Percentiles rank a stretch among this genome's conserved stretches.
These are phyloP conservation scores for Rhinichthys klamathensis DNA, from an alignment of 2,113 vertebrate genomes.

Conservation along the genomic window DNA sequence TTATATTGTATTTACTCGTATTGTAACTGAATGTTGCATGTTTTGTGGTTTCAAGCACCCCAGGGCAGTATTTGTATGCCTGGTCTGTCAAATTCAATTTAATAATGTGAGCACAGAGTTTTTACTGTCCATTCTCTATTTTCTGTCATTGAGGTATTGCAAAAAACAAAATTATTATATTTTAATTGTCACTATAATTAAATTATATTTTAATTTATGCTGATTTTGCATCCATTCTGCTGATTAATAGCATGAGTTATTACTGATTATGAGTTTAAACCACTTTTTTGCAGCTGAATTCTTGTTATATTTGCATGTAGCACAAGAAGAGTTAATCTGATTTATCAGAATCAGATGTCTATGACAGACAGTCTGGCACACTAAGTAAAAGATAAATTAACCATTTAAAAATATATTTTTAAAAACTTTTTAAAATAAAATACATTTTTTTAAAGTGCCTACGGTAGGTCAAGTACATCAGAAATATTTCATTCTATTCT, in stretches of 20 bases:
- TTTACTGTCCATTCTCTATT: background rate
- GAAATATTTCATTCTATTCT: background rate
- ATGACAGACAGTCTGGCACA: background rate
- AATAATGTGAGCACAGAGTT: background rate
- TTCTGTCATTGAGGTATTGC: no score
- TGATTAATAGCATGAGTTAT: background rate
- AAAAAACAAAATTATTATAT: background rate
- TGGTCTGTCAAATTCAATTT: background rate
- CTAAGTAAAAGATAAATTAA: background rate
- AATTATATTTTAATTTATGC: no score
- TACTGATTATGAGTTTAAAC: background rate
- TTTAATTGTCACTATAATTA: background rate
- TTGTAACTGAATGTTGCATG: background rate
- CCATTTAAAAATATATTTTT: no score
- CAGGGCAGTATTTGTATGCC: background rate
- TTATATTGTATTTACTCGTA: background rate
- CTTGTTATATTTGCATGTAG: background rate
- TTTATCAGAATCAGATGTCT: background rate
- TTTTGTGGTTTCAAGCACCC: background rate
- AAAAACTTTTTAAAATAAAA: no score
- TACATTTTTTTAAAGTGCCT: no score
- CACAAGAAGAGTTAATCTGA: background rate
- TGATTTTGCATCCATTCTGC: background rate
- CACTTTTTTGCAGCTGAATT: background rate
- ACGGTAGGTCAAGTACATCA: background rate